Base-by-base conservation (phyloP, 2,113 vertebrate species). In the Xyliphius kryptos region DNA sequence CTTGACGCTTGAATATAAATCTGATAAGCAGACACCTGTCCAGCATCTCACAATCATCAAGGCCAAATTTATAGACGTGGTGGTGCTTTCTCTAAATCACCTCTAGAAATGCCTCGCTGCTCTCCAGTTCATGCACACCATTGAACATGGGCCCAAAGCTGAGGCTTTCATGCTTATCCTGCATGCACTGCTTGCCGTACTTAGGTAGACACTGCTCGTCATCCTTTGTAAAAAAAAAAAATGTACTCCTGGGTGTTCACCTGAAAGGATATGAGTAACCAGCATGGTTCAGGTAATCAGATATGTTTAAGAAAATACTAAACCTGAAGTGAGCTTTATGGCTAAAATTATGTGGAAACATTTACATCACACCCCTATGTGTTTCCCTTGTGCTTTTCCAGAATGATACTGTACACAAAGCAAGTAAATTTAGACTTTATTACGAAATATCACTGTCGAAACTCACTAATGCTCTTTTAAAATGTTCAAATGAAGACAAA, bases 191-290 rank as follows among this genome's bases (percentile, higher is more conserved):
- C 50, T 85, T 89, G 36, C 93, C 91, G 74, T 97, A 98, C 68
- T 88, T 89, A 56, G 87, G 92, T 15, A 98, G 81, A 74, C 90
- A 91, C 0, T 81, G 83, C 59, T 97, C 92, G 12, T 98, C 95
- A 66, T 97, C 95, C 9, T 88, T 88, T 0, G 94, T 88, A n/a
- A n/a, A n/a, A n/a, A 0, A 95, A 88, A 48, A 97, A 22, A 49
- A 95, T 92, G 1, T 96, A 97, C 74, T 98, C 95, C 77, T 96
- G 93, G 61, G 91, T 82, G 50, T 92, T 98, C 92, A 98, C 95
- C 95, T 97, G 79, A 56, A 74, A 78, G 63, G 13, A 51, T 5
- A 41, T 6, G 36, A n/a, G 6, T 10, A 12, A 60, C n/a, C 8
- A 57, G 1, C 17, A 12, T 14, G 15, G 3, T 1, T 17, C 15